phyloP scores from a whole-genome alignment of 2,888 invertebrate species.

The Orthosia cruda region DNA sequence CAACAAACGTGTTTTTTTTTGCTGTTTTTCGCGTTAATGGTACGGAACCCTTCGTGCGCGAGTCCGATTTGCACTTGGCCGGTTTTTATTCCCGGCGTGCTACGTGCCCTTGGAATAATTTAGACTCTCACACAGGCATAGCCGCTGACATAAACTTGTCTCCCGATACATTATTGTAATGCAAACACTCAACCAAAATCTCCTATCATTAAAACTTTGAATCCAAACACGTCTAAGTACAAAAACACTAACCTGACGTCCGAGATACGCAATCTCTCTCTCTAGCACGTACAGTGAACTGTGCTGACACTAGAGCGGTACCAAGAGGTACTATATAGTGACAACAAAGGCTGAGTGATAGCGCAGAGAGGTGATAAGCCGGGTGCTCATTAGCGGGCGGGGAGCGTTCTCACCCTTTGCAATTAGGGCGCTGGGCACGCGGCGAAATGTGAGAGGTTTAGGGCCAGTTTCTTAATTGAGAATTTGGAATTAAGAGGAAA shows the following conservation, averaged over 20 bases:
- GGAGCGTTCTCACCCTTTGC: slow-evolving; percentile 39
- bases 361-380: slow-evolving; percentile 44
- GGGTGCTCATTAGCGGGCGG: slow-evolving; percentile 42
- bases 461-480: too few species aligned
- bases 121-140: too few species aligned
- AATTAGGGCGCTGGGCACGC: slow-evolving; percentile 26
- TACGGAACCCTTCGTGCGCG: too few species aligned
- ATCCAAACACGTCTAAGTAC: not conserved
- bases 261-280: slow-evolving; percentile 31
- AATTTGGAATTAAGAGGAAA: too few species aligned
- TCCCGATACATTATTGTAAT: too few species aligned
- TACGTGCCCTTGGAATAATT: too few species aligned
- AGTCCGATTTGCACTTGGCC: too few species aligned
- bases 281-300: slow-evolving; percentile 27
- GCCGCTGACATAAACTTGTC: too few species aligned
- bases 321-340: slow-evolving; percentile 42
- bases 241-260: not conserved
- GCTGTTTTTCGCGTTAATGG: too few species aligned
- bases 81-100: too few species aligned
- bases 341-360: slow-evolving; percentile 52
- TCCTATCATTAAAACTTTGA: not conserved
- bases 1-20: too few species aligned
- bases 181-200: not conserved
- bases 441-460: slow-evolving; percentile 28
- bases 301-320: slow-evolving; percentile 25